Evolutionary conservation across 2,113 vertebrate genomes (phyloP), one percentile per base, ranked within the genome.

Genomic region (Tachycineta bicolor): DNA sequence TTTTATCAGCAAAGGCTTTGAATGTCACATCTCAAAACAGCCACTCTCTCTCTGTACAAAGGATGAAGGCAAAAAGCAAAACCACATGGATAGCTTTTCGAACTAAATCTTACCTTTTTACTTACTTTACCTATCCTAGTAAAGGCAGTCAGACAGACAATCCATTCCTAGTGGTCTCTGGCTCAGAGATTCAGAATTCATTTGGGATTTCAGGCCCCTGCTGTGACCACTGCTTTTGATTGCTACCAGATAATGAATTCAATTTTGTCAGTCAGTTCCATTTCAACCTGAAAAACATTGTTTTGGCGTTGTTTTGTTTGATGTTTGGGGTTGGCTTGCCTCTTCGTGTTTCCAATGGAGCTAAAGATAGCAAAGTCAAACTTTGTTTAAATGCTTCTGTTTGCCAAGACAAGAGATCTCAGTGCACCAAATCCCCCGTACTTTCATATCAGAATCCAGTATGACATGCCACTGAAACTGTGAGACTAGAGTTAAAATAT

Each of bases 211-310:
- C 75, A 46, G n/a, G 10, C 24, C 4, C 49, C 22, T 82, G 47
- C 56, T 92, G n/a, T 95, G 52, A 90, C 87, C 26, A 15, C 31
- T 69, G 28, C 6, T 37, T 85, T 96, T 63, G 55, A 86, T 76
- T 89, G 37, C 23, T 59, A 33, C 22, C 2, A 33, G 46, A 39
- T 70, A 96, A 89, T 69, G 43, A 95, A 39, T 50, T 77, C 3
- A 60, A 28, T 79, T 95, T 95, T 89, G n/a, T 34, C 68, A 93
- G 43, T 43, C 43, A 69, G 73, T 85, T 96, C 62, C 60, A 83
- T 93, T 88, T 96, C 71, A 90, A 92, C 85, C 68, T 91, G 63
- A 60, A 94, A 58, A 97, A 89, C 53, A 89, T 71, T 43, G 67
- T 1, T 47, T 60, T 64, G 46, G 26, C 3, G 5, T 20, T n/a